These are phyloP conservation scores for Tuberolachnus salignus DNA, from an alignment of 2,888 invertebrate genomes.

Conservation along the genomic window DNA sequence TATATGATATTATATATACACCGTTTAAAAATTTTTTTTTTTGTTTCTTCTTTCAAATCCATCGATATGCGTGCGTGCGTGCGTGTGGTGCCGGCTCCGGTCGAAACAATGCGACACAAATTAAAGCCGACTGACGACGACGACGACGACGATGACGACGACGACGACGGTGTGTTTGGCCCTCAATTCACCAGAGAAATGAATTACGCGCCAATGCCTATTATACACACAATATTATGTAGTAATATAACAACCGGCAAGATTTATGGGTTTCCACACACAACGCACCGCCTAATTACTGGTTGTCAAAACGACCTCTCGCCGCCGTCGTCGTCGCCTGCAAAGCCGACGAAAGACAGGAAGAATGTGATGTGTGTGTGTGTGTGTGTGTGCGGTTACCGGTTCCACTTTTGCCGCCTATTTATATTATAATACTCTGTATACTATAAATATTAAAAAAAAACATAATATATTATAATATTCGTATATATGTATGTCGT, in stretches of 20 bases:
- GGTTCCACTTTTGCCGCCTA: slow-evolving; percentile 39
- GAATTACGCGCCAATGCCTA: slow-evolving; percentile 52
- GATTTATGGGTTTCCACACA: slow-evolving; percentile 46
- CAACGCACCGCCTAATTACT: slow-evolving; percentile 52
- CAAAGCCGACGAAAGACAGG: background rate
- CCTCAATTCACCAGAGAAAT: slow-evolving; percentile 50
- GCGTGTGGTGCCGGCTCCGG: background rate
- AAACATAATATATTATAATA: no score
- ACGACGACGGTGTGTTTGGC: no score
- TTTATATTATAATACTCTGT: no score
- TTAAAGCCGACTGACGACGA: slow-evolving; percentile 52
- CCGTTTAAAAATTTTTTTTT: no score
- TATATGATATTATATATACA: background rate
- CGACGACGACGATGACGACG: no score
- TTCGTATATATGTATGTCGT: no score
- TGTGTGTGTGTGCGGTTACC: slow-evolving; percentile 19
- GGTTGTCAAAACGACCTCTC: slow-evolving; percentile 50
- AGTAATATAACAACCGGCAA: slow-evolving; percentile 48
- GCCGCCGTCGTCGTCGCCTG: slow-evolving; percentile 7
- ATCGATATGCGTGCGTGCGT: background rate
- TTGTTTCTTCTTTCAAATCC: background rate
- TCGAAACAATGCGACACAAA: slow-evolving; percentile 53
- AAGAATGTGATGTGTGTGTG: slow-evolving; percentile 4
- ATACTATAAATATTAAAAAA: no score
- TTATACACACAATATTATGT: slow-evolving; percentile 34